Evolutionary conservation across 2,797 vertebrate genomes (phyloP), one percentile per base, ranked within the genome.

Genomic region (Oreochromis mossambicus): DNA sequence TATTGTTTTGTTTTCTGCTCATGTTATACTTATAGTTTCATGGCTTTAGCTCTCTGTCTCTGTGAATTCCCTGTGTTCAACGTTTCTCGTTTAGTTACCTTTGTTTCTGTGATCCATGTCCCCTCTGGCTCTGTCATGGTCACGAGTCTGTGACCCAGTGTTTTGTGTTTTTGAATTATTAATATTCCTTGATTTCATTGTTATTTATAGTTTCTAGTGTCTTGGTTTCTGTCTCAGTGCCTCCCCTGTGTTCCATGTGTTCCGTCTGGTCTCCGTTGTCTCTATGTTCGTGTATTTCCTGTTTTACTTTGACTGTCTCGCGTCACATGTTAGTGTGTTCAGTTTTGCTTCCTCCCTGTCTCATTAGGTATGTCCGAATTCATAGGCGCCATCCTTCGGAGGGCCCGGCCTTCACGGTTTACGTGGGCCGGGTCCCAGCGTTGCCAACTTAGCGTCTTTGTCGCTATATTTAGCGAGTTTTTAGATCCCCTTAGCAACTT

Each of bases 361-460:
- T 6, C 15, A 32, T 58, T 32, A 56, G 24, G 7, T 29, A 56
- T 56, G 24, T 56, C 13, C 1, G 3, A 56, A 56, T 56, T 56
- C 54, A 56, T 15, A 29, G 54, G 54, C 54, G 15, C 52, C 52
- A 54, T 54, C 52, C 21, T 54, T 54, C 24, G 21, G 2, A 26
- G 6, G 52, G 24, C 54, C 54, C 0, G 0, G 24, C 13, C 24
- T 7, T 55, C 2, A 3, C 4, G 0, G 24, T 55, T 24, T 15
- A 55, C 2, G 24, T 14, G 6, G 10, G n/a, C 51, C 1, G 2
- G n/a, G 51, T 54, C 51, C 51, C 11, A 54, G 51, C 24, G 13
- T 56, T 15, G 54, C 24, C 54, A 56, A 56, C 54, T 56, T 56
- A 56, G 54, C 7, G 15, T 6, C 24, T 56, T 56, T 56, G 54